Conservation (phyloP, 2,888 invertebrate genomes). For the Macaria liturata region DNA sequence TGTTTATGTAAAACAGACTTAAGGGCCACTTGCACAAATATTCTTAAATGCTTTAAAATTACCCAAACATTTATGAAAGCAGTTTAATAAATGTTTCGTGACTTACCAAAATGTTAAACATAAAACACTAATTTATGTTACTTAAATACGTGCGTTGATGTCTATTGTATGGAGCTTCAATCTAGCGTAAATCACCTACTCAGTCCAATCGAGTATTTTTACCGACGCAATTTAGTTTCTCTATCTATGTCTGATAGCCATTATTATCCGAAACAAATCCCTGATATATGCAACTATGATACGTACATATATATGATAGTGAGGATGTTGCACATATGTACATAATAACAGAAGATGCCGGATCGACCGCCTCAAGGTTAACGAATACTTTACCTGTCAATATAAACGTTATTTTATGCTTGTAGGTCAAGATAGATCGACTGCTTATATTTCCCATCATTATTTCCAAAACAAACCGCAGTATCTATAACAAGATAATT, state of each 20-base stretch:
- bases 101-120: no score
- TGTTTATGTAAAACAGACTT: no score
- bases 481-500: slow-evolving; percentile 13
- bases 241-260: not conserved
- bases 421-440: not conserved
- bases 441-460: slow-evolving; percentile 12
- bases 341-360: slow-evolving; percentile 16
- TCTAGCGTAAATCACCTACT: no score
- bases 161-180: no score
- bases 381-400: slow-evolving; percentile 6
- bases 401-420: not conserved
- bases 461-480: slow-evolving; percentile 8
- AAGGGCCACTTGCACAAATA: no score
- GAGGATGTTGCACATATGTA: slow-evolving; percentile 16
- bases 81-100: no score
- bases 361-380: slow-evolving; percentile 9
- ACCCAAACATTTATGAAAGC: no score
- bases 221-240: not conserved
- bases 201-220: no score
- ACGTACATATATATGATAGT: not conserved
- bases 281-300: not conserved
- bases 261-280: slow-evolving; percentile 5
- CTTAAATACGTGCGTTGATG: no score
- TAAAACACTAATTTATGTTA: no score
- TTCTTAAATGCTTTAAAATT: no score